Conservation (phyloP, 2,888 invertebrate species). For the Cremastinae sp. region DNA sequence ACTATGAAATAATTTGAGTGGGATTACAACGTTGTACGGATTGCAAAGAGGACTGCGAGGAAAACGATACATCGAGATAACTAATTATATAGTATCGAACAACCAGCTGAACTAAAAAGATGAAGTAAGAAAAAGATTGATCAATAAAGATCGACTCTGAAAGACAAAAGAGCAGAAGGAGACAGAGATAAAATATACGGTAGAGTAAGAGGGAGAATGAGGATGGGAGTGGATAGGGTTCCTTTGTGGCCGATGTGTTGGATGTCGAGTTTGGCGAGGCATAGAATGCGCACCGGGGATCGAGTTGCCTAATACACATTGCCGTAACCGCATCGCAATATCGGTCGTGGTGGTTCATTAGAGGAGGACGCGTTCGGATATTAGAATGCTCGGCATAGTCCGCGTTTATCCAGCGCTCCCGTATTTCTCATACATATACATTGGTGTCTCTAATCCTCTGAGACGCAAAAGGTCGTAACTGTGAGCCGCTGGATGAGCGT, state of each 20-base stretch:
- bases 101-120: too few species aligned
- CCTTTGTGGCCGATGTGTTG: slow-evolving; percentile 5
- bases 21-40: too few species aligned
- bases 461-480: not conserved
- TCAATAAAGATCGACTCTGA: too few species aligned
- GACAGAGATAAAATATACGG: too few species aligned
- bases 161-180: too few species aligned
- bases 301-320: slow-evolving; percentile 58
- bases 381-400: slow-evolving; percentile 75
- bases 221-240: not conserved
- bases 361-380: slow-evolving; percentile 69
- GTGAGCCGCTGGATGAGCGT: not conserved
- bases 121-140: too few species aligned
- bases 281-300: slow-evolving; percentile 19
- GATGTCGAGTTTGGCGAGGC: slow-evolving; percentile 8
- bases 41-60: too few species aligned
- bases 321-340: slow-evolving; percentile 66
- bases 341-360: slow-evolving; percentile 73
- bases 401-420: slow-evolving; percentile 53
- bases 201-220: too few species aligned
- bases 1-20: too few species aligned
- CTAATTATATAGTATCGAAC: too few species aligned
- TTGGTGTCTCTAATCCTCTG: not conserved
- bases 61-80: too few species aligned
- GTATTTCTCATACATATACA: slow-evolving; percentile 27